These are phyloP conservation scores for Pediacus dermestoides DNA, from an alignment of 2,888 invertebrate genomes.

Conservation along the genomic window DNA sequence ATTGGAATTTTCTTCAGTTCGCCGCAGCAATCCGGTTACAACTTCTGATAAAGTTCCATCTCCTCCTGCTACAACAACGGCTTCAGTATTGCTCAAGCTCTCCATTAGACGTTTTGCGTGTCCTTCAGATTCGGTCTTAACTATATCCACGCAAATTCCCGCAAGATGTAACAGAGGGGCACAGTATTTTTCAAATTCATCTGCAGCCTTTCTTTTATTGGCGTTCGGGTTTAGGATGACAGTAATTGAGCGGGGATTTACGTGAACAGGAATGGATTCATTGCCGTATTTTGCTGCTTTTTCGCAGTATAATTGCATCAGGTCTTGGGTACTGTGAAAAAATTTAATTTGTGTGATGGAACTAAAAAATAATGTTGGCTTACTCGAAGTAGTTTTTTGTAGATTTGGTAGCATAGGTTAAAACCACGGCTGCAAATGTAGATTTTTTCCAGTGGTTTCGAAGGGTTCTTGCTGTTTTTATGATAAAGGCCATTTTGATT, in stretches of 20 bases:
- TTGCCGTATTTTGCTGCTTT: slow-evolving; percentile 73
- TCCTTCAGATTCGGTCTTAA: slow-evolving; percentile 83
- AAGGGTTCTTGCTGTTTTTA: slow-evolving; percentile 64
- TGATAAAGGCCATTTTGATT: slow-evolving; percentile 52
- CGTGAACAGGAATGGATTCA: slow-evolving; percentile 54
- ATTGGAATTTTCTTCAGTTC: slow-evolving; percentile 56
- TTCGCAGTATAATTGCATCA: slow-evolving; percentile 78
- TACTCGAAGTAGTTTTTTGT: slow-evolving; percentile 73
- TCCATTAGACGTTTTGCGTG: slow-evolving; percentile 81
- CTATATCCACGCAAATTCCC: slow-evolving; percentile 71
- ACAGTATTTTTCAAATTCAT: slow-evolving; percentile 84
- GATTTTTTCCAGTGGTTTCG: slow-evolving; percentile 91
- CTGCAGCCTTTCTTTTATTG: slow-evolving; percentile 67
- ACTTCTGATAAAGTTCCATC: slow-evolving; percentile 93
- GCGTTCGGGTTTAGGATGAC: slow-evolving; percentile 91
- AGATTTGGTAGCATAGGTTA: slow-evolving; percentile 69
- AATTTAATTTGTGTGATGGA: slow-evolving; percentile 2
- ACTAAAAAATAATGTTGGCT: slow-evolving; percentile 13
- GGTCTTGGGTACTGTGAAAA: slow-evolving; percentile 61
- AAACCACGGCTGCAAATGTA: slow-evolving; percentile 61
- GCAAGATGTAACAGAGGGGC: slow-evolving; percentile 90
- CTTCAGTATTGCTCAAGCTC: slow-evolving; percentile 71
- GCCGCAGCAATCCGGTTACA: slow-evolving; percentile 75
- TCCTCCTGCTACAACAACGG: slow-evolving; percentile 89
- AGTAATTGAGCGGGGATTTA: slow-evolving; percentile 70